Base-by-base conservation (phyloP, 2,797 vertebrate genomes). In the Onychomys torridus region DNA sequence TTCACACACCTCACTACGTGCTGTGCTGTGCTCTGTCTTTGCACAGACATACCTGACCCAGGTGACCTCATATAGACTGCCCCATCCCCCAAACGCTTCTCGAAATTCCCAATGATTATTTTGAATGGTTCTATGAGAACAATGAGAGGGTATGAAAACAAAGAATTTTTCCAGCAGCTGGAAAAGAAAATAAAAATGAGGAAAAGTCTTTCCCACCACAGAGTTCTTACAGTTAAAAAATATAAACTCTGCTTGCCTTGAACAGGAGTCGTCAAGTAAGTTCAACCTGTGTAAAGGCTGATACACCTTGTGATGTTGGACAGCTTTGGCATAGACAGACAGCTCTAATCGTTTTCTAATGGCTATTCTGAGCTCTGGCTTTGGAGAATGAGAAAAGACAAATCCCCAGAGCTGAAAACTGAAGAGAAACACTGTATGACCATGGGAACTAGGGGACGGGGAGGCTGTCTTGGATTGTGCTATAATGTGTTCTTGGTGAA, bases 301-400 rank as follows among this genome's bases (percentile, higher is more conserved):
- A 40, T 63, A 23, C 37, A 92, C 96, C 95, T 96, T 61, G 29
- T 6, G 3, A 94, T 77, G 90, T 85, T 86, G 59, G 17, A 46
- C 12, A 84, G 97, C 98, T 97, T 95, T 78, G 3, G 89, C 84
- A 77, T 84, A 97, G 96, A 97, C 95, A 97, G 97, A 97, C 95
- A 63, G 91, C 52, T 96, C 95, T 98, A 98, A 98, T 97, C 96
- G 97, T 95, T 98, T 96, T 98, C 98, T 97, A 95, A 96, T 98
- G 98, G 87, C 76, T 93, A 75, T 84, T 98, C 96, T 81, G 91
- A 94, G 96, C 96, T 97, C 96, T 95, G 97, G 97, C 93, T 98
- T 98, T 98, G 98, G 98, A 57, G 93, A 98, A 94, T 78, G 85
- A 98, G 95, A 97, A 98, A 97, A 98, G 97, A 96, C 94, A 96